Conservation (phyloP, 2,797 vertebrate genomes). For the Lophotriccus pileatus region DNA sequence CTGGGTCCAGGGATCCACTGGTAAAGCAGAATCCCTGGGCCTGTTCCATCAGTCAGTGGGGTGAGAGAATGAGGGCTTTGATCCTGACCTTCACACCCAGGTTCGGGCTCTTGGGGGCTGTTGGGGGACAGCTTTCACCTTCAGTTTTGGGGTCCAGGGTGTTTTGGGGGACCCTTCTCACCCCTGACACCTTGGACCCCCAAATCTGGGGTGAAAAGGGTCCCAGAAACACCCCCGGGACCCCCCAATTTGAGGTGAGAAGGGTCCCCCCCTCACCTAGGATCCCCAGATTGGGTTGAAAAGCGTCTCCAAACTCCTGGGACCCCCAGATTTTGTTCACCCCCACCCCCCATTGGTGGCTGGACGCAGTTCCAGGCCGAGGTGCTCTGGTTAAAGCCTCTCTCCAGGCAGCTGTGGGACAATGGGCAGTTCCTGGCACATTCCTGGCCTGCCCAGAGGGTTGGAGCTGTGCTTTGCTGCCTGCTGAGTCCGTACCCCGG, state of each 20-base stretch:
- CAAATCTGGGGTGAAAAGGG: background rate
- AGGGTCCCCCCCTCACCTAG: background rate
- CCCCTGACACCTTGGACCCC: background rate
- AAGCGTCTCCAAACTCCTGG: background rate
- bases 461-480: background rate
- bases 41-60: background rate
- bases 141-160: background rate
- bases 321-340: background rate
- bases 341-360: background rate
- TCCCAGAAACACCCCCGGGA: background rate
- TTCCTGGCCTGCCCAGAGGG: background rate
- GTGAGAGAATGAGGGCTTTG: background rate
- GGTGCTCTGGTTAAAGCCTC: background rate
- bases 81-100: background rate
- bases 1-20: fast-evolving
- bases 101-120: background rate
- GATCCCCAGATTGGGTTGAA: background rate
- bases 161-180: background rate
- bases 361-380: background rate
- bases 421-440: background rate
- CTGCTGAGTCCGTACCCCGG: background rate
- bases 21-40: background rate
- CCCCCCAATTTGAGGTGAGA: background rate
- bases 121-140: too few species aligned
- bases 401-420: background rate